Conservation (phyloP, 2,113 vertebrate species). For the Micronycteris hirsuta region DNA sequence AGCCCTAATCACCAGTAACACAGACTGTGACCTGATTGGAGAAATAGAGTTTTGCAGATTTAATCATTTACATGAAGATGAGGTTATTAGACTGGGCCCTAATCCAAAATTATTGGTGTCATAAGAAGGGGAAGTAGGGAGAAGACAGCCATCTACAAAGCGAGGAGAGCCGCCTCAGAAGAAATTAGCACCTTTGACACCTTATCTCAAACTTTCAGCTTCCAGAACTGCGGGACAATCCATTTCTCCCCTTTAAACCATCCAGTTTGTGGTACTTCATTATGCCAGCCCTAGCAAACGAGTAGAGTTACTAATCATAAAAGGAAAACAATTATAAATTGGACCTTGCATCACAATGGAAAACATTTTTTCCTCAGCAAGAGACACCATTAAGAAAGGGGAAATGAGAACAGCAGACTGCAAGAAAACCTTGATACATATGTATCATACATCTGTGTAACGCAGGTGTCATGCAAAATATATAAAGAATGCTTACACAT, state of each 20-base stretch:
- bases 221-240: background rate
- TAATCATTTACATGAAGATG: background rate
- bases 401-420: background rate
- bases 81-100: too few species aligned
- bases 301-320: background rate
- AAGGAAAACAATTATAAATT: background rate
- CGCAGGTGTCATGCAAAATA: background rate
- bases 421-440: background rate
- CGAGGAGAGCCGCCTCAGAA: background rate
- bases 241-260: background rate
- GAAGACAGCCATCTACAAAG: background rate
- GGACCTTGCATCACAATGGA: background rate
- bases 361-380: background rate
- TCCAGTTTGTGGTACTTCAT: background rate
- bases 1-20: too few species aligned
- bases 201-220: background rate
- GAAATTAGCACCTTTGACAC: background rate
- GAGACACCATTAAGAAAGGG: background rate
- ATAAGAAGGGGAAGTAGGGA: background rate
- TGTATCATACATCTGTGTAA: background rate
- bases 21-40: background rate
- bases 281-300: background rate
- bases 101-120: background rate
- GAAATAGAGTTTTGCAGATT: background rate
- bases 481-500: background rate